Conservation (phyloP, 2,888 invertebrate species). For the Syrista parreyssii region DNA sequence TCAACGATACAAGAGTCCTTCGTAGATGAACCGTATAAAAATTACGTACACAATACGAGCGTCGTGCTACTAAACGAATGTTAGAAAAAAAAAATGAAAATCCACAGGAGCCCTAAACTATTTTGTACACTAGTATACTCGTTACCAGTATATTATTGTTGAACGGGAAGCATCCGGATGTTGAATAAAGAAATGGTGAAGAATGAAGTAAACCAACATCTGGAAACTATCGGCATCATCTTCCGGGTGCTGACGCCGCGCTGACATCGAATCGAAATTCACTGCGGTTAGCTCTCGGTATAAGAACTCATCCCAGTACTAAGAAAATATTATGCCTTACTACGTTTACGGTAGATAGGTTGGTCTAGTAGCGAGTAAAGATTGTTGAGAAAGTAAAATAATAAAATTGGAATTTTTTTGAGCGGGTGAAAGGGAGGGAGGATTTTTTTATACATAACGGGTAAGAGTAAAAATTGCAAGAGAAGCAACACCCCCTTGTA, state of each 20-base stretch:
- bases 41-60: background rate
- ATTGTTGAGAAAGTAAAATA: background rate
- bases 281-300: background rate
- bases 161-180: background rate
- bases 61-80: background rate
- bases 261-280: background rate
- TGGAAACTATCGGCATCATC: background rate
- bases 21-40: background rate
- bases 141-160: background rate
- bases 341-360: conserved; percentile 1
- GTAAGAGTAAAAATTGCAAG: conserved; percentile 9
- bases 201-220: background rate
- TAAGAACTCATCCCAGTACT: conserved; percentile 19
- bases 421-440: background rate
- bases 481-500: conserved; percentile 8
- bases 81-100: background rate
- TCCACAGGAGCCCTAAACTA: background rate
- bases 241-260: background rate
- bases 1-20: background rate
- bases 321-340: conserved; percentile 12
- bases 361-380: background rate
- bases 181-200: background rate
- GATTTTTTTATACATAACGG: background rate
- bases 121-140: conserved; percentile 1
- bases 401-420: background rate